Evolutionary conservation across 2,797 vertebrate species (phyloP), one percentile per base, ranked within the genome.

Genomic region (Furcifer pardalis): DNA sequence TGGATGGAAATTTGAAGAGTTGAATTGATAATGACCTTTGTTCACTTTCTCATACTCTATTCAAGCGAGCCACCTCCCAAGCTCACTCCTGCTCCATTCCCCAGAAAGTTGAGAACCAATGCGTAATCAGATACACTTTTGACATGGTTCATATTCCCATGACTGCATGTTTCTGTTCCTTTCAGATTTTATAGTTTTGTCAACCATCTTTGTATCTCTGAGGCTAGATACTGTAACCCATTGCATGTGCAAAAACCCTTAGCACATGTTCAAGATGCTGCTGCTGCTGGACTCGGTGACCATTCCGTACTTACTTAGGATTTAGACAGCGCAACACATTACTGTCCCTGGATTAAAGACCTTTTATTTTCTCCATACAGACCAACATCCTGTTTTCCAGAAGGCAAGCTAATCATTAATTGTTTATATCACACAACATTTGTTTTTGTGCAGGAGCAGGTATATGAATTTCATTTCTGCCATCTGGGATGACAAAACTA

Each of bases 401-500:
- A 5, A 32, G 21, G 8, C n/a, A 30, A n/a, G 10, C 59, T 25
- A 52, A 72, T 9, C 32, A 73, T 10, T 69, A 59, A 15, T 10
- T 6, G n/a, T 32, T n/a, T 40, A 19, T 27, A 37, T 37, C 49
- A 72, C 10, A 65, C 62, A 23, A 13, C 56, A 46, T 49, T 27
- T 32, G 32, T 13, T 40, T 60, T 15, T 19, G 30, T 88, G 32
- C 72, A 23, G 83, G 85, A 82, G 9, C 37, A 4, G 63, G 0
- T 77, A 6, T 5, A 85, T 81, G 60, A 87, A 68, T 77, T 82
- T 71, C 72, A 44, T 44, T 35, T 59, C 3, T 72, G 32, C 86
- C 37, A 81, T 5, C 56, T 88, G 79, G 87, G 84, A 71, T 71
- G n/a, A n/a, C n/a, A n/a, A n/a, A n/a, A n/a, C n/a, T n/a, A n/a